phyloP scores from a whole-genome alignment of 2,888 invertebrate genomes.

The Pimpla rufipes region DNA sequence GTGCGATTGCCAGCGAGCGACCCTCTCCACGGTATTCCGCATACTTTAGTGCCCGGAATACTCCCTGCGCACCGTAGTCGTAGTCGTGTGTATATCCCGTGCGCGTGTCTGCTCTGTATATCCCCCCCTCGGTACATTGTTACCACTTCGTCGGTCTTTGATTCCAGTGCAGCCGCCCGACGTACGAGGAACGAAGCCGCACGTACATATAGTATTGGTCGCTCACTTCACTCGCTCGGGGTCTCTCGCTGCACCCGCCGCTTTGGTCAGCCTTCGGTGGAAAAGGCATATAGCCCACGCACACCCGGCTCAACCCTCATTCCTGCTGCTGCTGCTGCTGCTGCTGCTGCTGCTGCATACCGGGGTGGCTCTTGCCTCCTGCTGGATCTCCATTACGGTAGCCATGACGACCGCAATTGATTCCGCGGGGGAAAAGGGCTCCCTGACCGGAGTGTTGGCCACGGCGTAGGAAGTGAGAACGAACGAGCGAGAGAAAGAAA shows the following conservation, averaged over 20 bases:
- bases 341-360: slow-evolving; percentile 26
- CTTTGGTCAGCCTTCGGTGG: slow-evolving; percentile 81
- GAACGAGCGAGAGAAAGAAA: slow-evolving; percentile 61
- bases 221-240: slow-evolving; percentile 51
- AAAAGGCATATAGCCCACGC: slow-evolving; percentile 76
- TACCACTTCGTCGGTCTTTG: slow-evolving; percentile 77
- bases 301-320: slow-evolving; percentile 22
- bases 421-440: slow-evolving; percentile 80
- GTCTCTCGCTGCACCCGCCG: slow-evolving; percentile 64
- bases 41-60: slow-evolving; percentile 25
- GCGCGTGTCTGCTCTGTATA: neutral
- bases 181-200: slow-evolving; percentile 73
- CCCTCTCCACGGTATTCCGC: slow-evolving; percentile 39
- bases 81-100: neutral
- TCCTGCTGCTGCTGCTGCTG: slow-evolving; percentile 9
- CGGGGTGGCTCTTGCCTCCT: slow-evolving; percentile 75
- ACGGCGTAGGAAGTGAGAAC: slow-evolving; percentile 67
- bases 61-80: neutral
- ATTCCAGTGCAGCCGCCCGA: slow-evolving; percentile 75
- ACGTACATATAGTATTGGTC: slow-evolving; percentile 42
- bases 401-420: slow-evolving; percentile 84
- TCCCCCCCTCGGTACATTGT: slow-evolving; percentile 56
- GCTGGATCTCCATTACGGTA: slow-evolving; percentile 84
- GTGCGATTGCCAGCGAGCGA: slow-evolving; percentile 48
- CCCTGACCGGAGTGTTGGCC: slow-evolving; percentile 64